Evolutionary conservation across 2,797 vertebrate genomes (phyloP).

Genomic region (Helarctos malayanus): DNA sequence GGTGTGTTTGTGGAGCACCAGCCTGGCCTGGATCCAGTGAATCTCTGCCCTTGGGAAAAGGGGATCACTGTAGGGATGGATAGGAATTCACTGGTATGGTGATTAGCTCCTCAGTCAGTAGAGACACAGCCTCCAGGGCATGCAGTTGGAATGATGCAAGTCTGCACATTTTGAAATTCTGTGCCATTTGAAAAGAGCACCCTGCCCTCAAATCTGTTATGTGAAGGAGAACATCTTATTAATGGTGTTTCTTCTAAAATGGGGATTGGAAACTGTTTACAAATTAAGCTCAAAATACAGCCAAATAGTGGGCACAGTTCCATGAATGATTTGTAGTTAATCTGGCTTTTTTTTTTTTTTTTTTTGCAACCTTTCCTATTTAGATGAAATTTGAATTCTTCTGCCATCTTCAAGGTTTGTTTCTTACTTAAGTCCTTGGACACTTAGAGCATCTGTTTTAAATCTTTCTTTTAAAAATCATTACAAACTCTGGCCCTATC

Average conservation of each 20-base stretch:
- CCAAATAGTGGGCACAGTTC: background rate
- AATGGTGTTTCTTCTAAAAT: background rate
- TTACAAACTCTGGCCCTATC: background rate
- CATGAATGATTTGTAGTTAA: background rate
- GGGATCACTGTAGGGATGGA: accelerated
- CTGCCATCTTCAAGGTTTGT: background rate
- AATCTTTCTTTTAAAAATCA: background rate
- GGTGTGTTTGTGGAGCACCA: background rate
- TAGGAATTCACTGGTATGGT: background rate
- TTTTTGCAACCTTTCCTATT: background rate
- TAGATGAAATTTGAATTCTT: background rate
- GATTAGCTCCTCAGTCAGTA: background rate
- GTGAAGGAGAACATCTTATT: background rate
- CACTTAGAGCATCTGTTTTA: background rate
- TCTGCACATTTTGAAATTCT: background rate
- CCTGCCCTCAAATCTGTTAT: background rate
- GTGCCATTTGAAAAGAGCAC: background rate
- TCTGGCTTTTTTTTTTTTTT: background rate
- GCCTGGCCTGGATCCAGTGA: background rate
- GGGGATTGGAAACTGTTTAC: background rate
- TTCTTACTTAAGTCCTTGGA: background rate
- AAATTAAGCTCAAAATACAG: background rate
- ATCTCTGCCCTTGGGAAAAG: background rate
- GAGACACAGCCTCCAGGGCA: background rate
- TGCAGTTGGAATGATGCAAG: background rate